Conservation (phyloP, 2,888 invertebrate species). For the Lithophane semibrunnea region DNA sequence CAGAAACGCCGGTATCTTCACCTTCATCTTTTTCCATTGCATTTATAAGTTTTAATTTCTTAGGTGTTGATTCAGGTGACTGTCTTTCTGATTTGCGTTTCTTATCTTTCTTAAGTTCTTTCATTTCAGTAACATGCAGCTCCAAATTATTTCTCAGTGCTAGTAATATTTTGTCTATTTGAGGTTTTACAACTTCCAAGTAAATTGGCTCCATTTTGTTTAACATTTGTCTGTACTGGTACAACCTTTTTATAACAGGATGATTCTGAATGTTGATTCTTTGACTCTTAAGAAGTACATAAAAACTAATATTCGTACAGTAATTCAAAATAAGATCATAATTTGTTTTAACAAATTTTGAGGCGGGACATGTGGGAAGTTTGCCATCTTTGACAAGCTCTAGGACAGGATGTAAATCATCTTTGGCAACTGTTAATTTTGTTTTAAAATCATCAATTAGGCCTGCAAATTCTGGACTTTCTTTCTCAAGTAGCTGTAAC, state of each 20-base stretch:
- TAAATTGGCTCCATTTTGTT: conserved; percentile 93
- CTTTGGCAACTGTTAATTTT: conserved; percentile 92
- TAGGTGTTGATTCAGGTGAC: conserved; percentile 75
- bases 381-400: conserved; percentile 91
- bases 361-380: conserved; percentile 92
- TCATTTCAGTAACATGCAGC: conserved; percentile 74
- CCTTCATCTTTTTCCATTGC: conserved; percentile 84
- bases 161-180: conserved; percentile 92
- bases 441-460: conserved; percentile 95
- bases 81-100: conserved; percentile 80
- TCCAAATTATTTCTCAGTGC: conserved; percentile 87
- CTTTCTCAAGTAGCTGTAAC: conserved; percentile 94
- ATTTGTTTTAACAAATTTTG: conserved; percentile 93
- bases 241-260: conserved; percentile 96
- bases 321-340: conserved; percentile 94
- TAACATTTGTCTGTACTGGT: conserved; percentile 94
- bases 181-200: conserved; percentile 92
- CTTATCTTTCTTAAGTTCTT: conserved; percentile 68
- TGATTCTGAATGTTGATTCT: conserved; percentile 94
- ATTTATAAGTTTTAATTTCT: conserved; percentile 85
- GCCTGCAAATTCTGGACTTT: conserved; percentile 96
- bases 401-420: conserved; percentile 92
- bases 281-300: conserved; percentile 95
- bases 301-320: conserved; percentile 96
- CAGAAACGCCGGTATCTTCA: conserved; percentile 86